phyloP scores from a whole-genome alignment of 2,888 invertebrate species.

The Orthosia incerta region DNA sequence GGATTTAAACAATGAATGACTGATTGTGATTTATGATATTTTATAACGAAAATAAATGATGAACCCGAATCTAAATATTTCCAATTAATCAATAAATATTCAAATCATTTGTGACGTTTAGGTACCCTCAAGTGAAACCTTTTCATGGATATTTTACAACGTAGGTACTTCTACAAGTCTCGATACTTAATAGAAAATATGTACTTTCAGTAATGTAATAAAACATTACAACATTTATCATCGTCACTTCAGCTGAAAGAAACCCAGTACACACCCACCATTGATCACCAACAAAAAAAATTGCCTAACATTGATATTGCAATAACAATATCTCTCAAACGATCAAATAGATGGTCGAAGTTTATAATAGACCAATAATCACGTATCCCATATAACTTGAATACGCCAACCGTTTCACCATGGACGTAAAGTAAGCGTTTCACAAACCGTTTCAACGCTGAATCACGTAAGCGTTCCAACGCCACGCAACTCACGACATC shows the following conservation, averaged over 20 bases:
- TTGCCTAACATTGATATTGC: background rate
- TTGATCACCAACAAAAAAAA: background rate
- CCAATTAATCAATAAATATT: too few relatives aligned
- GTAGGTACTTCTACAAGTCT: too few relatives aligned
- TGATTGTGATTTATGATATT: background rate
- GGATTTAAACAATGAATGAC: too few relatives aligned
- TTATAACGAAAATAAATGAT: background rate
- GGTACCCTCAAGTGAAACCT: background rate
- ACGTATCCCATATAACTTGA: background rate
- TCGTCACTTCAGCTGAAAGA: background rate
- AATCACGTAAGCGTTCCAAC: too few relatives aligned
- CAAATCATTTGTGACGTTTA: too few relatives aligned
- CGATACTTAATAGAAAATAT: too few relatives aligned
- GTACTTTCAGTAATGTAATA: too few relatives aligned
- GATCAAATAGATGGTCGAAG: background rate
- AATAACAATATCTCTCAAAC: background rate
- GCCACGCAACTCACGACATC: conserved; percentile 3
- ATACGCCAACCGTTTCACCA: background rate
- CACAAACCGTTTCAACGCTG: too few relatives aligned
- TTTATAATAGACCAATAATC: background rate
- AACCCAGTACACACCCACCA: background rate
- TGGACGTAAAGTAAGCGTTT: conserved; percentile 2
- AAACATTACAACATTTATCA: background rate
- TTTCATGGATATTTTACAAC: too few relatives aligned
- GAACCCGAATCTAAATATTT: too few relatives aligned